phyloP scores from a whole-genome alignment of 2,797 vertebrate genomes.

The Tarsius wallacei region DNA sequence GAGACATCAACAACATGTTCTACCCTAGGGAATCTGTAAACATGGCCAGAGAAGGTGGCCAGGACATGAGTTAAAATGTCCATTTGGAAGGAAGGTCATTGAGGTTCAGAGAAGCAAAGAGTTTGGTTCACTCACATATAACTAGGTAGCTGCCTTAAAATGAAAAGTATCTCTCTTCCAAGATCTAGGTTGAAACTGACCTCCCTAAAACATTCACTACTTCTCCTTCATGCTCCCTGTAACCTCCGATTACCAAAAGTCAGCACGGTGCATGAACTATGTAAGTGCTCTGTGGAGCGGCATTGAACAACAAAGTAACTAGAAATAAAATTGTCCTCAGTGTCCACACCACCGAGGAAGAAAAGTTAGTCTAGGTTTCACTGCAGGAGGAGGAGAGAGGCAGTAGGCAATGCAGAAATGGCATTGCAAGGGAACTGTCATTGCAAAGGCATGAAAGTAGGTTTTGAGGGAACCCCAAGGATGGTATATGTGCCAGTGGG shows the following conservation, averaged over 20 bases:
- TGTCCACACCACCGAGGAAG: not conserved
- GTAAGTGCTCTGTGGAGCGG: not conserved
- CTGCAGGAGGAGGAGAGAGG: not conserved
- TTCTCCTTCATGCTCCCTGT: not conserved
- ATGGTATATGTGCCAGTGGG: not conserved
- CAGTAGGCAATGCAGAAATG: not conserved
- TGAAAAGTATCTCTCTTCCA: not conserved
- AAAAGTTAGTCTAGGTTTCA: not conserved
- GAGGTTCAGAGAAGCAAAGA: not conserved
- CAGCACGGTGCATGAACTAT: not conserved
- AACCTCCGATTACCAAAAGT: not conserved
- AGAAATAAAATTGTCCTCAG: not conserved
- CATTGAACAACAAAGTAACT: not conserved
- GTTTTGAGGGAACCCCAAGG: not conserved
- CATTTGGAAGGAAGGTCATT: not conserved
- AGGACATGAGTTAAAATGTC: not conserved
- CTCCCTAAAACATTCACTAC: not conserved
- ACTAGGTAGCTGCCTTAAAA: not conserved
- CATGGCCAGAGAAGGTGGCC: not conserved
- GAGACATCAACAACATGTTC: not conserved
- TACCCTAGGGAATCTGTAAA: not conserved
- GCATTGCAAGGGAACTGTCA: not conserved
- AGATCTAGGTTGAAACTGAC: not conserved
- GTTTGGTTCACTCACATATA: no score
- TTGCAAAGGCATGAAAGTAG: not conserved